Evolutionary conservation across 1,140 invertebrate genomes (phyloP).

Genomic region (Drosophila nasuta): DNA sequence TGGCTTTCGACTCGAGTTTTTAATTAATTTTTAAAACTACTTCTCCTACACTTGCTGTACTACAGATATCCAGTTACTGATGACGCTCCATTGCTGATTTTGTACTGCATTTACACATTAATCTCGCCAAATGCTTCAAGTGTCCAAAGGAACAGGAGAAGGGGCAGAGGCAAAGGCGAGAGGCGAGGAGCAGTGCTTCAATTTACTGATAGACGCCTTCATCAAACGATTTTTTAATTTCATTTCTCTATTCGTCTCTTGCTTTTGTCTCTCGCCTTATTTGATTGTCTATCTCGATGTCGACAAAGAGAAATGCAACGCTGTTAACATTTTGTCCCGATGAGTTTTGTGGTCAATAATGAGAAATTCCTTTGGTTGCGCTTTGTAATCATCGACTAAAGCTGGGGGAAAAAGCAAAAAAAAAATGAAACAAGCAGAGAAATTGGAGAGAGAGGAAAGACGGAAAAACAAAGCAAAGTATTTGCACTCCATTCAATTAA

Average conservation of each 20-base stretch:
- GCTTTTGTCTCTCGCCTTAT: not conserved
- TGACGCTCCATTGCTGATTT: conserved; percentile 30
- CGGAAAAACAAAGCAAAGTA: conserved; percentile 68
- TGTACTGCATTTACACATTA: conserved; percentile 71
- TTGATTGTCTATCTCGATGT: conserved; percentile 8
- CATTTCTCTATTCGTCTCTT: conserved; percentile 42
- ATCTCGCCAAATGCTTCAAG: conserved; percentile 61
- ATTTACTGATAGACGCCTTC: conserved; percentile 41
- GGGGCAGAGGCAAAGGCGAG: not conserved
- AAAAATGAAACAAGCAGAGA: conserved; percentile 34
- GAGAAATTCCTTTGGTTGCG: conserved; percentile 75
- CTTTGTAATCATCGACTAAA: conserved; percentile 55
- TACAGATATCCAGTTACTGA: not conserved
- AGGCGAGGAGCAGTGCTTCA: conserved; percentile 24
- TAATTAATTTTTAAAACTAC: conserved; percentile 70
- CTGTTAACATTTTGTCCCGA: conserved; percentile 62
- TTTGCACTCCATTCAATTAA: conserved; percentile 79
- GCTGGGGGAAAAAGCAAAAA: not conserved
- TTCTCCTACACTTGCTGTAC: not conserved
- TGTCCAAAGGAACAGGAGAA: conserved; percentile 3
- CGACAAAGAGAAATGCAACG: conserved; percentile 51
- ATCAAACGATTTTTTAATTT: conserved; percentile 81
- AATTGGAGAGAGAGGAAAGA: conserved; percentile 4
- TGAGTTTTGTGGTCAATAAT: conserved; percentile 80
- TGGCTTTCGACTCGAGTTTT: conserved; percentile 57